Evolutionary conservation across 2,113 vertebrate species (phyloP).

Genomic region (Pipra filicauda): DNA sequence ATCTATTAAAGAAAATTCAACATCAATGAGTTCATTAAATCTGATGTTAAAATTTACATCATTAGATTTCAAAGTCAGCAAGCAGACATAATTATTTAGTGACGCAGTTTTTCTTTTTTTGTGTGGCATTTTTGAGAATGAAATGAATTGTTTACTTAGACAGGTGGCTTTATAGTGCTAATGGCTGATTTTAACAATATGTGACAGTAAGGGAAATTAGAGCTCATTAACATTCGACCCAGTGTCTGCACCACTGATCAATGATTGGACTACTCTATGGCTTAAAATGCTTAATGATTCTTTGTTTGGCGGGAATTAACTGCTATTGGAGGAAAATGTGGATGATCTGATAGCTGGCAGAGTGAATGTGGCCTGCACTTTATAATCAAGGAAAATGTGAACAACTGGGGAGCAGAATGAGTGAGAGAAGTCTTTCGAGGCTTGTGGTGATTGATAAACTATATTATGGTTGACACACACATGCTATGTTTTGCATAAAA

Average conservation of each 20-base stretch:
- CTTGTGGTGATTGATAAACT: constrained; percentile 37
- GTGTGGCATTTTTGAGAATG: background rate
- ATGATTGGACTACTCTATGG: background rate
- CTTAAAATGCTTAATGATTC: constrained; percentile 30
- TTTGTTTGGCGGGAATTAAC: constrained; percentile 24
- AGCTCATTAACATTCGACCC: constrained; percentile 21
- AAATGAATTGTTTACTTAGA: constrained; percentile 29
- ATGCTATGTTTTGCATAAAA: background rate
- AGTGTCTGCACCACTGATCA: constrained; percentile 35
- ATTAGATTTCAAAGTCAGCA: constrained; percentile 12
- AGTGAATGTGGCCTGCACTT: background rate
- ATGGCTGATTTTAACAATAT: constrained; percentile 33
- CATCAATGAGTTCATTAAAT: background rate
- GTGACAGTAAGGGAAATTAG: constrained; percentile 18
- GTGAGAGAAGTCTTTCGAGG: background rate
- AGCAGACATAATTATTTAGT: constrained; percentile 11
- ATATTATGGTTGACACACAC: background rate
- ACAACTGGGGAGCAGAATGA: background rate
- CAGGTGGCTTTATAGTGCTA: constrained; percentile 26
- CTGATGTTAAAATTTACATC: background rate
- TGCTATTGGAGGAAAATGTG: background rate
- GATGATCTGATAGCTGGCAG: background rate
- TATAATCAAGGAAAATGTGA: background rate
- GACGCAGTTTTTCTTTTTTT: background rate
- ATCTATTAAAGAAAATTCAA: background rate